phyloP scores from a whole-genome alignment of 2,113 vertebrate species.

The Phalacrocorax brasilianus region DNA sequence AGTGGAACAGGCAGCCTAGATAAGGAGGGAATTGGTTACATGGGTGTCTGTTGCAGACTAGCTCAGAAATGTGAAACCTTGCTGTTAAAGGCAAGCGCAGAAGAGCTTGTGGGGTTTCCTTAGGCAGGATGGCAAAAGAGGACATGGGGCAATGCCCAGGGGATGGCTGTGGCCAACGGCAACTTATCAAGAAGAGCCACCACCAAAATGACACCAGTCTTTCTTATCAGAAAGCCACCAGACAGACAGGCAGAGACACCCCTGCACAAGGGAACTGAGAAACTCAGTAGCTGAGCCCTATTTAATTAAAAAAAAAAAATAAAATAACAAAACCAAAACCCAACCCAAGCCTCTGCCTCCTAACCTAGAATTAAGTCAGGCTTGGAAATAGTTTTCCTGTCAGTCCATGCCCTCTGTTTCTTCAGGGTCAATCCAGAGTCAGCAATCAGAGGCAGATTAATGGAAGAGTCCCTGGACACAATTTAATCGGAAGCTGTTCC shows the following conservation, averaged over 20 bases:
- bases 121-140: neutral
- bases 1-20: neutral
- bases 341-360: neutral
- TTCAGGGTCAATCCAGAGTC: neutral
- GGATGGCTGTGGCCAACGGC: too few relatives aligned
- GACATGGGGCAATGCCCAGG: neutral
- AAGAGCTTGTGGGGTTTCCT: neutral
- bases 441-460: neutral
- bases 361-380: neutral
- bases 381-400: neutral
- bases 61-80: neutral
- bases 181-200: neutral
- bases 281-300: neutral
- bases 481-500: neutral
- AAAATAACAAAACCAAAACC: too few relatives aligned
- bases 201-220: rapidly evolving
- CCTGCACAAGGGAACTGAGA: neutral
- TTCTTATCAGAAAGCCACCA: neutral
- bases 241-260: neutral
- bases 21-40: neutral
- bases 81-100: neutral
- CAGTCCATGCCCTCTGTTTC: neutral
- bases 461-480: neutral
- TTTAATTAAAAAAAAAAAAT: neutral
- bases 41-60: neutral